These are phyloP conservation scores for Leptopilina syphax DNA, from an alignment of 2,888 invertebrate species.

Conservation along the genomic window DNA sequence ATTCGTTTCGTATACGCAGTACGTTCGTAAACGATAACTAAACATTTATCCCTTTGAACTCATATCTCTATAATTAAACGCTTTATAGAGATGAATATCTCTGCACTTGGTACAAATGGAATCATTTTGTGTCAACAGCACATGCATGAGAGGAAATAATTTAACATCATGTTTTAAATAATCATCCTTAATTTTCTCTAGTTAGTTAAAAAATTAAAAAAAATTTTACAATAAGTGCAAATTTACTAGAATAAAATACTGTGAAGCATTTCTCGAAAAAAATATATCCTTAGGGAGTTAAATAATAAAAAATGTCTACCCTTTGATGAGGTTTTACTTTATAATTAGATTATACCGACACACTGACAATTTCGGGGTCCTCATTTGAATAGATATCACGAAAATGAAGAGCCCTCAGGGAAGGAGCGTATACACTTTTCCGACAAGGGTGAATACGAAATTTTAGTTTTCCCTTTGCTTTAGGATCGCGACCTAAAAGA, in stretches of 20 bases:
- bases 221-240: background rate
- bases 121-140: no score
- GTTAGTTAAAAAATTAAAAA: no score
- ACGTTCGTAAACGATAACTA: no score
- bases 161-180: no score
- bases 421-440: constrained; percentile 19
- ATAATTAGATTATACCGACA: constrained; percentile 29
- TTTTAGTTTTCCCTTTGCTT: constrained; percentile 26
- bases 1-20: no score
- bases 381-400: constrained; percentile 37
- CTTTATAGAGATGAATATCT: no score
- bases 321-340: constrained; percentile 30
- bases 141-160: no score
- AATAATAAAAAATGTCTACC: constrained; percentile 2
- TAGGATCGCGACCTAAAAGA: constrained; percentile 8
- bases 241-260: background rate
- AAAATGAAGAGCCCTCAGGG: constrained; percentile 37
- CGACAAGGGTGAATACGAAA: constrained; percentile 38
- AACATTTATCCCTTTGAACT: no score
- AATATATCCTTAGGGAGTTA: background rate
- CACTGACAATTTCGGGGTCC: constrained; percentile 24
- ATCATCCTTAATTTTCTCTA: no score
- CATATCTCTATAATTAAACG: no score
- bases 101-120: no score
- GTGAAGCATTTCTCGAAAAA: background rate